Conservation (phyloP, 2,888 invertebrate species). For the Conus canariensis region DNA sequence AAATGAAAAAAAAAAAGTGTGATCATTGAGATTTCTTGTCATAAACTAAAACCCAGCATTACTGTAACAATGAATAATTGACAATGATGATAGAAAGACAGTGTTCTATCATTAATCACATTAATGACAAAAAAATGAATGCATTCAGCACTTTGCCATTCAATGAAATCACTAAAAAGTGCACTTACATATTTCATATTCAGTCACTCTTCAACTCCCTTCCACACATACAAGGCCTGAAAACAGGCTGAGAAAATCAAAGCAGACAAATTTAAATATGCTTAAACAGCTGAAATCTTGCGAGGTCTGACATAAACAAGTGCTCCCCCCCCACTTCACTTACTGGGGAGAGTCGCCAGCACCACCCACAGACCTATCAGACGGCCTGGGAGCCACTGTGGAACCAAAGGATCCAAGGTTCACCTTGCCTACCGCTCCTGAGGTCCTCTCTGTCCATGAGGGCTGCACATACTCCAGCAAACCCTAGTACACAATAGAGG, state of each 20-base stretch:
- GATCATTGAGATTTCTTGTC: neutral
- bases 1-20: neutral
- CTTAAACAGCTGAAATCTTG: too few relatives aligned
- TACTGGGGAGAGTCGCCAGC: conserved; percentile 24
- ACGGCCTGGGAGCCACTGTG: conserved; percentile 54
- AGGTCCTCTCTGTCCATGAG: conserved; percentile 66
- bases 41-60: neutral
- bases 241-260: too few relatives aligned
- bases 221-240: too few relatives aligned
- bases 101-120: too few relatives aligned
- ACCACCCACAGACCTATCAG: conserved; percentile 13
- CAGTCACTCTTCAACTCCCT: too few relatives aligned
- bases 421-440: conserved; percentile 56
- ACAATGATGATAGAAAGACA: neutral
- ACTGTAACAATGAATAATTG: neutral
- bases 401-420: conserved; percentile 74
- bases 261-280: too few relatives aligned
- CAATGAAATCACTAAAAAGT: too few relatives aligned
- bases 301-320: too few relatives aligned
- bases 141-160: too few relatives aligned
- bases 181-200: too few relatives aligned
- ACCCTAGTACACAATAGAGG: conserved; percentile 61
- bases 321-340: neutral
- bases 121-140: too few relatives aligned
- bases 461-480: conserved; percentile 76